Base-by-base conservation (phyloP, 2,888 invertebrate species). In the Anarsia innoxiella region DNA sequence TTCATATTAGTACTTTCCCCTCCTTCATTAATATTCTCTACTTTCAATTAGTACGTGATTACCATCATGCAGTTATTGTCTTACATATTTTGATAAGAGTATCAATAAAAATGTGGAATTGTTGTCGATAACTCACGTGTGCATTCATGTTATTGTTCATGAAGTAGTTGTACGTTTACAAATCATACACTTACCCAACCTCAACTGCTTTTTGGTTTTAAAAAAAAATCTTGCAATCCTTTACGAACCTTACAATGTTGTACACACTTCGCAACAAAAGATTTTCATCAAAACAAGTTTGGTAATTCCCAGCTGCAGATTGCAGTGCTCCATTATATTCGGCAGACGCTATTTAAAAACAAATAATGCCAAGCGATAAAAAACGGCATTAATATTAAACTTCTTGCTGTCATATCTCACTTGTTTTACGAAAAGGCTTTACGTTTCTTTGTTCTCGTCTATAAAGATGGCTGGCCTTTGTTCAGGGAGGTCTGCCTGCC, bases 291-390 rank as follows among this genome's bases (percentile, higher is more conserved):
- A 37, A 56, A 65, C 62, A 49, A 55, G 66, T 67, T 66, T 59
- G 45, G 48, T 54, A 56, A 59, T 61, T 53, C 53, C 52, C 51
- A 50, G 51, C 56, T 53, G 43, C 48, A 41, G 44, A 26, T 41
- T 40, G 36, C 38, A 39, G 46, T 37, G 53, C 47, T 44, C 38
- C 42, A 39, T 41, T 43, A 49, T 48, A 56, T 55, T 57, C 44
- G 53, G 53, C 59, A 53, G 55, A 57, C 63, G 59, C 56, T 66
- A 62, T 66, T 66, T 66, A 56, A 35, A 30, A 53, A 44, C 49
- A 42, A 49, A 48, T 55, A 51, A 55, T 53, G 56, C 53, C 43
- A 46, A 34, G 50, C 47, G 51, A 51, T 45, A 48, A 53, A 53
- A 59, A 52, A 44, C 19, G 31, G 39, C 45, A 44, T 44, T 14